Evolutionary conservation across 2,797 vertebrate species (phyloP), one percentile per base, ranked within the genome.

Genomic region (Heteromormyrus szaboi): DNA sequence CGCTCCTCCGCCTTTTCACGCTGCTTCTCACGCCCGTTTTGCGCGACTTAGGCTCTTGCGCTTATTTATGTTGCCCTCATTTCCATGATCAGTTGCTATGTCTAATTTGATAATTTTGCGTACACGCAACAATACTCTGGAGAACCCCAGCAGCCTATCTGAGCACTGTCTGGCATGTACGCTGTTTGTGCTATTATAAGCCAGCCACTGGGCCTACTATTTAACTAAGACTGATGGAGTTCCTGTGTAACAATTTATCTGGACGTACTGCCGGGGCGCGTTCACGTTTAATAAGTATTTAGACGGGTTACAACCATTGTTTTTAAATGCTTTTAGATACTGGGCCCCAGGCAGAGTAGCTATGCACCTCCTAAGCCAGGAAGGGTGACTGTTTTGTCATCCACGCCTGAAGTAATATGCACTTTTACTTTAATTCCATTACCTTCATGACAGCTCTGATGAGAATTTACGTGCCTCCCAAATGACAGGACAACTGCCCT

Each of bases 1-100:
- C 53, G 76, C 65, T 86, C 29, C n/a, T 53, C 88, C 91, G 90
- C 90, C 89, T 90, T 91, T 90, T 54, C 41, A 87, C 56, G n/a
- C 53, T 76, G 51, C 72, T 48, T 68, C 41, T 51, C 51, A 44
- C 22, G 29, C 50, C 11, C 65, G 29, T 72, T 72, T 72, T 62
- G 59, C 59, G 65, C 29, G 65, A 37, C 25, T 72, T 44, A 41
- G 72, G 72, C 37, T 81, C 76, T 81, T 11, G 41, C 41, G 41
- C 76, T 41, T 44, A 79, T 79, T 19, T 17, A 44, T 14, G 76
- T 19, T 44, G 7, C 72, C 37, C 72, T 44, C 37, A 79, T 79
- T 44, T 44, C 37, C 19, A n/a, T 79, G 72, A 41, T 81, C 76
- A 46, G 76, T 46, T 46, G 46, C n/a, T 46, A 46, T 46, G 17